Base-by-base conservation (phyloP, 2,113 vertebrate species). In the Todiramphus chloris region DNA sequence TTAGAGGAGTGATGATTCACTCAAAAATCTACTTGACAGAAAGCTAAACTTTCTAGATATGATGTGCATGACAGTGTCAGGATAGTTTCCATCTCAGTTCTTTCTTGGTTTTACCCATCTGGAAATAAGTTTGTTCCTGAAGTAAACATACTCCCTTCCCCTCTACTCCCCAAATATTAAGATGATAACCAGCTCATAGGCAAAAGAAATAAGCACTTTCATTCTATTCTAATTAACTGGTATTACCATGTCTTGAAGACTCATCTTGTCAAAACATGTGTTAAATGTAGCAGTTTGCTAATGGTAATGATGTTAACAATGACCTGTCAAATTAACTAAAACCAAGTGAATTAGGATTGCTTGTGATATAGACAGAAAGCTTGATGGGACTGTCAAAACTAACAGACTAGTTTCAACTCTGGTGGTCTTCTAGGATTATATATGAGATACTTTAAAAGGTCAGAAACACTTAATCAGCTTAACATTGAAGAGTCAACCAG, bases 291-390 rank as follows among this genome's bases (percentile, higher is more conserved):
- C 82, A 94, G 80, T 83, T 97, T 90, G 88, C 73, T 83, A 74
- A 95, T 94, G 96, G 69, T 82, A 96, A 94, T 80, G 74, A 91
- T n/a, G 60, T 95, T 96, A 97, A 96, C 89, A 97, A 89, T 51
- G 96, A 90, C 90, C 84, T 97, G 97, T 96, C 94, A 97, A 95
- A 97, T 96, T 96, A 97, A 97, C 87, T 91, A 95, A 97, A 97
- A 93, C 51, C 76, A 13, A 97, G 75, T 33, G 66, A 90, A 80
- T 90, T 94, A 94, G 74, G 88, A 84, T 97, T 96, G 83, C 46
- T 69, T 97, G 87, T 68, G 96, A 87, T 94, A 88, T 64, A 82
- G 93, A 97, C 68, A 91, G 80, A 95, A 98, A 97, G 86, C 62
- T 96, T 96, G 83, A 55, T 88, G 93, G 93, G 94, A 84, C 87